Evolutionary conservation across 2,888 invertebrate genomes (phyloP).

Genomic region (Synergus laeviventris): DNA sequence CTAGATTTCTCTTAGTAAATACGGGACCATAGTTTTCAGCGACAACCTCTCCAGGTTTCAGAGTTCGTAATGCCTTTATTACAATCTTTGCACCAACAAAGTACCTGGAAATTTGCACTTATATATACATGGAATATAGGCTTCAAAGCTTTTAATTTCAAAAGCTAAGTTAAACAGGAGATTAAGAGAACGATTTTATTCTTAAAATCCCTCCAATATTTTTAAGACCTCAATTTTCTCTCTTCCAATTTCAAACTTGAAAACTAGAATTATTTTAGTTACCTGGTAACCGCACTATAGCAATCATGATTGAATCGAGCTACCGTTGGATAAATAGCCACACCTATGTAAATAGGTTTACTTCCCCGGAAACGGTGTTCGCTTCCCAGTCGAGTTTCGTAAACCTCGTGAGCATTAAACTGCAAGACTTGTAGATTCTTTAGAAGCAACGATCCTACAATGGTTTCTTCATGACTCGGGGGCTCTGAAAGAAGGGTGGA

Average conservation of each 20-base stretch:
- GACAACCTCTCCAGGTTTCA: slow-evolving; percentile 82
- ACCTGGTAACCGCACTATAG: slow-evolving; percentile 87
- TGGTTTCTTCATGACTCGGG: slow-evolving; percentile 78
- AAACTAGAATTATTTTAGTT: slow-evolving; percentile 47
- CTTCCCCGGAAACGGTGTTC: slow-evolving; percentile 78
- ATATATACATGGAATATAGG: background rate
- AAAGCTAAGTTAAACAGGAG: too few species aligned
- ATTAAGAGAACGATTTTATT: background rate
- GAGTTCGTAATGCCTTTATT: slow-evolving; percentile 82
- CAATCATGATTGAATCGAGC: slow-evolving; percentile 91
- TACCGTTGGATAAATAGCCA: slow-evolving; percentile 86
- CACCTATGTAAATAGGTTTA: slow-evolving; percentile 80
- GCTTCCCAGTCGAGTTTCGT: slow-evolving; percentile 80
- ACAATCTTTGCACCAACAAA: slow-evolving; percentile 86
- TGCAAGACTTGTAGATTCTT: slow-evolving; percentile 86
- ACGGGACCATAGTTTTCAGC: slow-evolving; percentile 91
- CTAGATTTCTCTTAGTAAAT: slow-evolving; percentile 79
- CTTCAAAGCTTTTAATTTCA: background rate
- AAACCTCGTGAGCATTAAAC: slow-evolving; percentile 92
- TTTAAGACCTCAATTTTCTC: too few species aligned
- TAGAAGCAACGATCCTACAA: slow-evolving; percentile 82
- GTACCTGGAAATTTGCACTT: slow-evolving; percentile 78
- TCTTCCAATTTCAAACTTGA: too few species aligned
- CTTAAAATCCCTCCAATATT: background rate
- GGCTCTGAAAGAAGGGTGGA: slow-evolving; percentile 63